Evolutionary conservation across 2,797 vertebrate genomes (phyloP).

Genomic region (Sebastes kiyomatsui): DNA sequence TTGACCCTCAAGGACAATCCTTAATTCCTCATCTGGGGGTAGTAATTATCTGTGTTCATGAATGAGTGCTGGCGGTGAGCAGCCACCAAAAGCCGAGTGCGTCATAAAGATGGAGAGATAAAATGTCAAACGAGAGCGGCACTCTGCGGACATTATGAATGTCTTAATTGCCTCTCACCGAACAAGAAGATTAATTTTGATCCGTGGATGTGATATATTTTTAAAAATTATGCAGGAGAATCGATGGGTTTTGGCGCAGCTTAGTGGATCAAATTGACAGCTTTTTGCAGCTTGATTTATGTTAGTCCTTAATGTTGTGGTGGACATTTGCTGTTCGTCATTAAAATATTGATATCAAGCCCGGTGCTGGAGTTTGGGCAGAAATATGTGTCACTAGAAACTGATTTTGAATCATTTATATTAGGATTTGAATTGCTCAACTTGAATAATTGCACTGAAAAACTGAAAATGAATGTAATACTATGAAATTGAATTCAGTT

Average conservation of each 20-base stretch:
- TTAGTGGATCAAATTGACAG: constrained; percentile 8
- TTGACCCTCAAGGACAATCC: constrained; percentile 69
- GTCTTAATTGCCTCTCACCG: constrained; percentile 24
- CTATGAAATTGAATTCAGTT: not conserved
- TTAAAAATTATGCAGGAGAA: not conserved
- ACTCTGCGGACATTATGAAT: constrained; percentile 41
- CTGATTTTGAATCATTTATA: not conserved
- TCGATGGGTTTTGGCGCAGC: not conserved
- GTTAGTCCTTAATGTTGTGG: constrained; percentile 43
- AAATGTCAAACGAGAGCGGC: constrained; percentile 15
- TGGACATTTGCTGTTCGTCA: constrained; percentile 21
- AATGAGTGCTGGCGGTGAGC: constrained; percentile 36
- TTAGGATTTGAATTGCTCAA: not conserved
- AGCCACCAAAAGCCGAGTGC: not conserved
- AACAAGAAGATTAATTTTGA: constrained; percentile 11
- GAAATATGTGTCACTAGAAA: not conserved
- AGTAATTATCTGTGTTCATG: constrained; percentile 58
- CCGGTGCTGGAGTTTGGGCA: not conserved
- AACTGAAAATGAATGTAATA: not conserved
- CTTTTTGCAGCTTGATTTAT: constrained; percentile 40
- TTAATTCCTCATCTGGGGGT: constrained; percentile 60
- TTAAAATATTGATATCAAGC: constrained; percentile 5
- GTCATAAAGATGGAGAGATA: not conserved
- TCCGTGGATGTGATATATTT: constrained; percentile 35
- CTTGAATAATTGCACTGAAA: not conserved